Evolutionary conservation across 2,113 vertebrate genomes (phyloP).

Genomic region (Scophthalmus maximus): DNA sequence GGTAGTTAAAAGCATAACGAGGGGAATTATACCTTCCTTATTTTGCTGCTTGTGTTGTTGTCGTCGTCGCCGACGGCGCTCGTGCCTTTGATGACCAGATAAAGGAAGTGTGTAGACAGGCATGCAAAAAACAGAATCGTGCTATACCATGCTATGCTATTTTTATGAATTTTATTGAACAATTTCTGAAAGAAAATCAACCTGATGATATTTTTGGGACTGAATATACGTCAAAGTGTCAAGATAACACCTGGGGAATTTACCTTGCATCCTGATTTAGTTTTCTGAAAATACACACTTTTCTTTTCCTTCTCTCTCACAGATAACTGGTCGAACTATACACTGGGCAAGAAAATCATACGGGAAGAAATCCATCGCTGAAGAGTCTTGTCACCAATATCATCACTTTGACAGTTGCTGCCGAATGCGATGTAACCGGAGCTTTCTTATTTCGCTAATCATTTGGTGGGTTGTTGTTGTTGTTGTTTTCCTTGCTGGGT

Average conservation of each 20-base stretch:
- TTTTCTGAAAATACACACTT: background rate
- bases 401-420: background rate
- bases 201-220: too few species aligned
- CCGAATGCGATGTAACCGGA: background rate
- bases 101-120: conserved; percentile 21
- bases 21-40: background rate
- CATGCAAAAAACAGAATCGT: too few species aligned
- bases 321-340: background rate
- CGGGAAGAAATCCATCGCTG: background rate
- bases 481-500: too few species aligned
- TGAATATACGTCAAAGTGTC: too few species aligned
- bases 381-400: background rate
- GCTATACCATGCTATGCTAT: too few species aligned
- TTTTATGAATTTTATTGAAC: background rate
- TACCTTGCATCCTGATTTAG: background rate
- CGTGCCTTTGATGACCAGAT: conserved; percentile 31
- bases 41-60: conserved; percentile 6
- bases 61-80: conserved; percentile 21
- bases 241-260: background rate
- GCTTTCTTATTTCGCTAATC: conserved; percentile 10
- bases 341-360: background rate
- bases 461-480: background rate
- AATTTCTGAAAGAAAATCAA: too few species aligned
- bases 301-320: background rate
- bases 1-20: conserved; percentile 28